phyloP scores from a whole-genome alignment of 2,797 vertebrate genomes.

The Gallinago solitaria region DNA sequence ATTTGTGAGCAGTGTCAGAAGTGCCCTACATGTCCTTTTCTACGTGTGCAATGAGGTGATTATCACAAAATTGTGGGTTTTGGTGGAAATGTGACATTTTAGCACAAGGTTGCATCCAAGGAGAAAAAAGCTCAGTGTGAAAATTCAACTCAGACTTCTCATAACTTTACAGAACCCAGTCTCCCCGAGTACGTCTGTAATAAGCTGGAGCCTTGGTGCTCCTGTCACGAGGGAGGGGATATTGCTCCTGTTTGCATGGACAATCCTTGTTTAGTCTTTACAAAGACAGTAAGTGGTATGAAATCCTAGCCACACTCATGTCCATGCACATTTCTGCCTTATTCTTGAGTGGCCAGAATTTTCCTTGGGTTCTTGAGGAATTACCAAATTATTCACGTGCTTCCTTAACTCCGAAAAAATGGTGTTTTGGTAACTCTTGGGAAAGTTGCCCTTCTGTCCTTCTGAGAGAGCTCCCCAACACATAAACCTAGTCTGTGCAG shows the following conservation, averaged over 20 bases:
- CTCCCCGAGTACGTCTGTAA: not conserved
- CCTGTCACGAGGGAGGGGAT: not conserved
- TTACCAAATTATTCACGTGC: not conserved
- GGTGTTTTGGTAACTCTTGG: not conserved
- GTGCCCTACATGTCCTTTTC: not conserved
- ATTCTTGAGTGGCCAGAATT: not conserved
- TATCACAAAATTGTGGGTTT: not conserved
- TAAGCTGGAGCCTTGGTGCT: not conserved
- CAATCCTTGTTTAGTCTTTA: not conserved
- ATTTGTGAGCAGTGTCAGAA: not conserved
- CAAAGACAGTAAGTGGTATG: not conserved
- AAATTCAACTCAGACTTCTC: not conserved
- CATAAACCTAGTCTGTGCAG: not conserved
- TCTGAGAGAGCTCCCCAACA: not conserved
- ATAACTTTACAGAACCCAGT: not conserved
- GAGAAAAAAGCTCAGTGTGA: not conserved
- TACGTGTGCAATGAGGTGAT: not conserved
- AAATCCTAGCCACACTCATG: not conserved
- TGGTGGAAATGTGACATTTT: not conserved
- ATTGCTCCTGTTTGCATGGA: not conserved
- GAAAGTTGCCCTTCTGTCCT: not conserved
- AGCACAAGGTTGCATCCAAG: not conserved
- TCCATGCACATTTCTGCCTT: not conserved
- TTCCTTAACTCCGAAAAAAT: not conserved
- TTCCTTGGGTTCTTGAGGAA: not conserved